Percentiles rank a stretch among this genome's conserved stretches.
Conservation (phyloP, 1,140 invertebrate species). For the Drosophila bocki region DNA sequence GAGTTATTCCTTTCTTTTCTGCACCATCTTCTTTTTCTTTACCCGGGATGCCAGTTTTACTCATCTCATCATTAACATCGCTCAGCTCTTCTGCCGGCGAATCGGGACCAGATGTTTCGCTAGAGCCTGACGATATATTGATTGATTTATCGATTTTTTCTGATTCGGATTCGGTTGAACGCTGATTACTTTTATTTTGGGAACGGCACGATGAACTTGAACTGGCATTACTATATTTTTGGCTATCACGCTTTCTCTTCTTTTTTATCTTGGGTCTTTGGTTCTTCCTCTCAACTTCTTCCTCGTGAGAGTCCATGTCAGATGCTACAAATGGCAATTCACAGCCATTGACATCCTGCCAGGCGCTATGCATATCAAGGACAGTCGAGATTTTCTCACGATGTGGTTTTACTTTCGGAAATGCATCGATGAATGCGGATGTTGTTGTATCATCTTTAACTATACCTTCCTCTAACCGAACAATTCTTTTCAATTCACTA, state of each 20-base stretch:
- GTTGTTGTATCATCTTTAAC: constrained; percentile 1
- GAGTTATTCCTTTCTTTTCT: background rate
- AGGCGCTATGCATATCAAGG: constrained; percentile 82
- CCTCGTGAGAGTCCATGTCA: constrained; percentile 31
- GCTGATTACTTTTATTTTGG: constrained; percentile 53
- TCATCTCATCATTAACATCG: constrained; percentile 86
- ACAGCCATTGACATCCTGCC: constrained; percentile 76
- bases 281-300: constrained; percentile 1
- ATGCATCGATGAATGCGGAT: background rate
- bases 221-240: constrained; percentile 30
- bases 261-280: constrained; percentile 19
- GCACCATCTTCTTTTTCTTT: background rate
- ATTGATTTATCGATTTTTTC: constrained; percentile 18
- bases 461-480: constrained; percentile 83
- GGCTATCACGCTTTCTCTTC: constrained; percentile 31
- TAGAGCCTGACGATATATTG: constrained; percentile 88
- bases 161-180: background rate
- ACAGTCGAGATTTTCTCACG: constrained; percentile 62
- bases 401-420: constrained; percentile 18
- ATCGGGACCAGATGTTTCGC: constrained; percentile 94
- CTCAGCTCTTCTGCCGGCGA: constrained; percentile 90
- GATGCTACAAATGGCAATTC: constrained; percentile 27
- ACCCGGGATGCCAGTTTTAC: constrained; percentile 77
- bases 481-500: constrained; percentile 90
- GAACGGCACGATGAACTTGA: constrained; percentile 66